Percentiles rank a stretch among this genome's conserved stretches.
Conservation (phyloP, 2,113 vertebrate species). For the Phrynocephalus versicolor region DNA sequence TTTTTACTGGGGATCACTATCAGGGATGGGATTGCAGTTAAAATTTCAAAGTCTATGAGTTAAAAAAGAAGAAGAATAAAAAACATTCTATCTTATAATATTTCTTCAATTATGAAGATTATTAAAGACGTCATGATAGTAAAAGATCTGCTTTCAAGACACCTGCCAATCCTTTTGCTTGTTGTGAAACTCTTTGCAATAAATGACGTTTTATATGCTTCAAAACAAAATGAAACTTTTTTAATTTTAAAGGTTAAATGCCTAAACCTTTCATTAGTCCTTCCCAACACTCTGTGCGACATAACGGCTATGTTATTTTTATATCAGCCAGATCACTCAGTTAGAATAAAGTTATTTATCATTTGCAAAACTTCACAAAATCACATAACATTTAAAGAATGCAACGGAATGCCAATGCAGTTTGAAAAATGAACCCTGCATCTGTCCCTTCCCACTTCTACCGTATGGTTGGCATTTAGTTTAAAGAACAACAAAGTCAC, state of each 20-base stretch:
- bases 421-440: conserved; percentile 64
- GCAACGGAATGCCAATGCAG: conserved; percentile 50
- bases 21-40: not conserved
- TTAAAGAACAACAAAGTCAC: conserved; percentile 60
- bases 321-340: conserved; percentile 27
- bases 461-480: conserved; percentile 66
- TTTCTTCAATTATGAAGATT: not conserved
- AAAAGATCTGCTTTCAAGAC: conserved; percentile 1
- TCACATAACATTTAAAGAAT: conserved; percentile 63
- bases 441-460: conserved; percentile 64
- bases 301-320: conserved; percentile 41
- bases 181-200: not conserved
- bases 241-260: conserved; percentile 10
- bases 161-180: not conserved
- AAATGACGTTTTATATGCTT: conserved; percentile 4
- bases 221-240: not conserved
- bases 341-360: conserved; percentile 57
- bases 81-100: not conserved
- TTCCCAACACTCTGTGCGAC: conserved; percentile 30
- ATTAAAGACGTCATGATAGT: not conserved
- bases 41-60: rapidly evolving
- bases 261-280: conserved; percentile 10
- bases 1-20: not conserved
- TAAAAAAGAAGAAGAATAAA: not conserved
- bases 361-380: conserved; percentile 51